A percentile compares a stretch with the other conserved stretches of the same genome.
Evolutionary conservation across 2,797 vertebrate species (phyloP).

Genomic region (Cottoperca gobio): DNA sequence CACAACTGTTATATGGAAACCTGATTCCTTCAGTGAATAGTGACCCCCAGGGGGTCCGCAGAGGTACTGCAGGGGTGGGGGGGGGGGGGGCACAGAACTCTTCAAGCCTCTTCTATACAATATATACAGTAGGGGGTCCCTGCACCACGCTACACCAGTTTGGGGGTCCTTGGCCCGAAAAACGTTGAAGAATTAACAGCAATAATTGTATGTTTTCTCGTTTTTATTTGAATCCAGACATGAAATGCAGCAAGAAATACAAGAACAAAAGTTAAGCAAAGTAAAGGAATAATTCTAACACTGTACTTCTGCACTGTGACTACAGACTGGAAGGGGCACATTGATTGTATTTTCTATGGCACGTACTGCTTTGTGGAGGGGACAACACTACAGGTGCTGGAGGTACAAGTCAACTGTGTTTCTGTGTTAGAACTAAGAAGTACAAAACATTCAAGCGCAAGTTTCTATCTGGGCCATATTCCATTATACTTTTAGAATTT

Average conservation of each 20-base stretch:
- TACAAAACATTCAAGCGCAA: no score
- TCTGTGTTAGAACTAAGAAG: no score
- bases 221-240: slow-evolving; percentile 83
- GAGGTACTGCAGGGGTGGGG: no score
- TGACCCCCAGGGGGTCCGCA: no score
- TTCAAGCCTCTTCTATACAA: no score
- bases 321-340: slow-evolving; percentile 31
- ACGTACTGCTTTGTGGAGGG: slow-evolving; percentile 52
- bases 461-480: no score
- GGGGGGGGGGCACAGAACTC: slow-evolving; percentile 2
- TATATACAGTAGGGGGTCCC: no score
- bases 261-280: slow-evolving; percentile 69
- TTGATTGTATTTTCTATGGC: slow-evolving; percentile 62
- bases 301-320: slow-evolving; percentile 60
- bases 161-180: no score
- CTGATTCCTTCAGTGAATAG: not conserved
- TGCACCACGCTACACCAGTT: no score
- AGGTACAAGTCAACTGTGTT: no score
- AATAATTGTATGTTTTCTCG: slow-evolving; percentile 34
- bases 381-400: slow-evolving; percentile 38
- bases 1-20: not conserved
- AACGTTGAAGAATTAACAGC: slow-evolving; percentile 29
- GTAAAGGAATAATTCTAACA: slow-evolving; percentile 60
- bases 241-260: slow-evolving; percentile 72
- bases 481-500: no score